These are phyloP conservation scores for Motacilla tschutschensis DNA, from an alignment of 2,113 vertebrate genomes.

Conservation along the genomic window DNA sequence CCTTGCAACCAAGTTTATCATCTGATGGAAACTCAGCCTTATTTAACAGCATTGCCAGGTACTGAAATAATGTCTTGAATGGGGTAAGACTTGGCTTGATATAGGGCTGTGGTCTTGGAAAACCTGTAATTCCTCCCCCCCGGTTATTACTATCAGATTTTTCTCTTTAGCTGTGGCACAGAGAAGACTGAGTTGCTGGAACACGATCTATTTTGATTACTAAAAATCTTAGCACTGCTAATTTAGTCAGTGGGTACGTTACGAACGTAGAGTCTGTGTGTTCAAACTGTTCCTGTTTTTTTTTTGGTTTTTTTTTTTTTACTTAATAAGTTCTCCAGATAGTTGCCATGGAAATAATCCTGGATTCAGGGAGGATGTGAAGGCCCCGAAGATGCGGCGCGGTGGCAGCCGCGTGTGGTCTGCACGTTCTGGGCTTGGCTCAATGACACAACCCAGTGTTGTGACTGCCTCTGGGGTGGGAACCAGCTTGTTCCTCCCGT, in stretches of 20 bases:
- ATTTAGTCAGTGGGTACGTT: constrained; percentile 31
- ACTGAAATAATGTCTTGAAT: background rate
- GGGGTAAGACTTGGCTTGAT: background rate
- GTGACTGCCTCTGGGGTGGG: background rate
- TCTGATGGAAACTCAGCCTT: background rate
- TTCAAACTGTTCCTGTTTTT: constrained; percentile 22
- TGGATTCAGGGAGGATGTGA: background rate
- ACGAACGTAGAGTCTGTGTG: background rate
- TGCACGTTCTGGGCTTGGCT: background rate
- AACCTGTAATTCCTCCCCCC: background rate
- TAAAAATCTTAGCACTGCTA: background rate
- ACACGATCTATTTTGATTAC: constrained; percentile 34
- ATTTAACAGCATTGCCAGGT: background rate
- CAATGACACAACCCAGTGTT: rapidly evolving
- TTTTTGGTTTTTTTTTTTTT: background rate
- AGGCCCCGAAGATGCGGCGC: rapidly evolving
- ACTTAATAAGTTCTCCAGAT: constrained; percentile 53
- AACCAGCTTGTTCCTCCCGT: rapidly evolving
- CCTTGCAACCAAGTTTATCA: background rate
- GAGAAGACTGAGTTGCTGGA: constrained; percentile 6
- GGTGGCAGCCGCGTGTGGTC: background rate
- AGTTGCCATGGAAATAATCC: constrained; percentile 60
- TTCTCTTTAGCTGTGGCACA: background rate
- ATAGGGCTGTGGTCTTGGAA: background rate
- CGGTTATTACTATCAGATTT: background rate